Conservation (phyloP, 2,888 invertebrate genomes). For the Tridacna gigas region DNA sequence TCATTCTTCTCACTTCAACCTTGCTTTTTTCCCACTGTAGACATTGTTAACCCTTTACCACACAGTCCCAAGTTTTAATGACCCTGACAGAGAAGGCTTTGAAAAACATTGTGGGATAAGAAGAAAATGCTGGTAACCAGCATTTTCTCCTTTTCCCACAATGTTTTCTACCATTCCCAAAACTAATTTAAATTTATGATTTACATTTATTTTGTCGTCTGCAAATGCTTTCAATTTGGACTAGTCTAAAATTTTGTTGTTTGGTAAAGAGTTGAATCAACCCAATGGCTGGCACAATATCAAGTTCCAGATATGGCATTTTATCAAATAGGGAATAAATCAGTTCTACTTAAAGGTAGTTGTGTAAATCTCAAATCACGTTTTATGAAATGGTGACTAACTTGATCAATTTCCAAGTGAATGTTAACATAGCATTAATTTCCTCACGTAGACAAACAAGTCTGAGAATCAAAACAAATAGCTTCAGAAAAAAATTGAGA, state of each 20-base stretch:
- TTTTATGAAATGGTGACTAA: no score
- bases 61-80: no score
- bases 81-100: neutral
- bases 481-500: constrained; percentile 1
- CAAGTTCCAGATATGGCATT: constrained; percentile 8
- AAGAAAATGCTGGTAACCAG: neutral
- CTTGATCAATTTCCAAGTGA: no score
- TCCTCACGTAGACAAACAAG: no score
- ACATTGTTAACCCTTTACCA: no score
- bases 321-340: neutral
- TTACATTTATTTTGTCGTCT: neutral
- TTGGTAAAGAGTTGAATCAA: neutral
- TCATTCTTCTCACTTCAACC: no score
- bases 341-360: no score
- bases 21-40: no score
- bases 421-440: no score
- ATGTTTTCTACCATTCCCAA: no score
- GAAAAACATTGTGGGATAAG: neutral
- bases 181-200: neutral
- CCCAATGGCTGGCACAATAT: neutral
- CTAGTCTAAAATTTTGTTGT: neutral
- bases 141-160: no score
- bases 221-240: neutral
- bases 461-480: neutral
- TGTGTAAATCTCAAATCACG: no score